Evolutionary conservation across 2,797 vertebrate genomes (phyloP).

Genomic region (Lepus townsendii): DNA sequence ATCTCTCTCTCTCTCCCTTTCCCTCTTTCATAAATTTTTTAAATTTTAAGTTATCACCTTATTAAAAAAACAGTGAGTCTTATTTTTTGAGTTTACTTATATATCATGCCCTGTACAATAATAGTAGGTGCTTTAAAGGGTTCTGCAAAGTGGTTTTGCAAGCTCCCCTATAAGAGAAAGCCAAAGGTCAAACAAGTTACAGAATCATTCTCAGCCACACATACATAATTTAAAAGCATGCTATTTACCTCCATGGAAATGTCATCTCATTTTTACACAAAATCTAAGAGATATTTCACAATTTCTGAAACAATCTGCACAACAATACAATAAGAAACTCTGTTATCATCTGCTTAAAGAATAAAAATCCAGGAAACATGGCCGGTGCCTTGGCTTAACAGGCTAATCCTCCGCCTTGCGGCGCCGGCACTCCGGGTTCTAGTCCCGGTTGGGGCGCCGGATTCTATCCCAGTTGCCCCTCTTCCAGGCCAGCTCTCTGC

Average conservation of each 20-base stretch:
- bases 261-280: conserved; percentile 14
- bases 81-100: neutral
- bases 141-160: neutral
- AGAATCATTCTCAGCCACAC: neutral
- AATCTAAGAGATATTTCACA: conserved; percentile 58
- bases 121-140: neutral
- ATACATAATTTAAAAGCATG: neutral
- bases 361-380: neutral
- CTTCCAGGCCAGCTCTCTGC: too few relatives aligned
- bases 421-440: too few relatives aligned
- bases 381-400: too few relatives aligned
- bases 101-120: neutral
- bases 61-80: neutral
- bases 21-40: too few relatives aligned
- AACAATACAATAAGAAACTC: neutral
- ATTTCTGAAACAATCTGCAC: conserved; percentile 4
- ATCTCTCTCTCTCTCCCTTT: too few relatives aligned
- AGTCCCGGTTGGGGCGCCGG: too few relatives aligned
- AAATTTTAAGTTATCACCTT: neutral
- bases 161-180: neutral
- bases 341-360: conserved; percentile 39
- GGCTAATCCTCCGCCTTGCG: too few relatives aligned
- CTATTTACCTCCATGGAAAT: neutral
- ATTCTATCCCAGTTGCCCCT: too few relatives aligned
- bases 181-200: neutral